A percentile compares a stretch with the other conserved stretches of the same genome.
phyloP scores from a whole-genome alignment of 2,113 vertebrate genomes.

The Eudyptes chrysolophus region DNA sequence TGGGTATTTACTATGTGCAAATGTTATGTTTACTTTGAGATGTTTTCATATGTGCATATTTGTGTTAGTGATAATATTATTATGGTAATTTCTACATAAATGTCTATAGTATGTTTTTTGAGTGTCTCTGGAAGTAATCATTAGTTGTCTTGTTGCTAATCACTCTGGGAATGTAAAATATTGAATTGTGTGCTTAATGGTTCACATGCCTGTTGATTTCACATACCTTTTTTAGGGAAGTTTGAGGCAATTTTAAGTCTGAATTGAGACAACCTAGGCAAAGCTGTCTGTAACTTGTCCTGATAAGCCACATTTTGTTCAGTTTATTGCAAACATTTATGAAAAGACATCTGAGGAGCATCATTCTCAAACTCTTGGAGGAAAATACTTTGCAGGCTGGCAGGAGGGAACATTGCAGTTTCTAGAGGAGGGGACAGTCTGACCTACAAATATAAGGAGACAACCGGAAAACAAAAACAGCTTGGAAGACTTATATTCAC shows the following conservation, averaged over 20 bases:
- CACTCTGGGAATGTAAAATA: not conserved
- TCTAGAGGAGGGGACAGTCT: not conserved
- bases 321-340: not conserved
- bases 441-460: not conserved
- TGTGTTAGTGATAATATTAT: conserved; percentile 52
- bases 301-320: not conserved
- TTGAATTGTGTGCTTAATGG: not conserved
- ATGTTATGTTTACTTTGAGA: conserved; percentile 64
- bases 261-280: not conserved
- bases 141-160: not conserved
- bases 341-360: not conserved
- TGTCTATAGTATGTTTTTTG: conserved; percentile 38
- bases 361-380: not conserved
- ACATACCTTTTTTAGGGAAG: not conserved
- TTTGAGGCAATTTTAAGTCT: not conserved
- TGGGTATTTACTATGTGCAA: conserved; percentile 70
- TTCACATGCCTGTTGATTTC: not conserved
- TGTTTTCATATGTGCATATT: conserved; percentile 64
- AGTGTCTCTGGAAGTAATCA: not conserved
- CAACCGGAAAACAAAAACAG: not conserved
- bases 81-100: conserved; percentile 56
- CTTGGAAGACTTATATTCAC: not conserved
- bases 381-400: not conserved
- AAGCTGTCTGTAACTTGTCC: not conserved
- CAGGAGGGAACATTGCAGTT: not conserved